These are phyloP conservation scores for Thera obeliscata DNA, from an alignment of 2,888 invertebrate genomes.

Conservation along the genomic window DNA sequence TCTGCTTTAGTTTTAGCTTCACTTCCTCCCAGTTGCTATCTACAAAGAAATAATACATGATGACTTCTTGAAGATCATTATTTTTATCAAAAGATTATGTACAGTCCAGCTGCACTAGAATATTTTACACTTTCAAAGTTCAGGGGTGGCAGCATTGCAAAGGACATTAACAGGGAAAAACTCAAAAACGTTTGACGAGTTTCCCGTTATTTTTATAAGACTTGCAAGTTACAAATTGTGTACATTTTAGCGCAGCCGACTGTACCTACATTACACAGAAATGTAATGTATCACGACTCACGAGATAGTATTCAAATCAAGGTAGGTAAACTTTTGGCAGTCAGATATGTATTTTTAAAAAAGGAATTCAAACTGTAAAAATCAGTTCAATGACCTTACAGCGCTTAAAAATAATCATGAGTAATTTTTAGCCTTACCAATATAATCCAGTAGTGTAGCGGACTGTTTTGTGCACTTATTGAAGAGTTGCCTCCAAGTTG, in stretches of 20 bases:
- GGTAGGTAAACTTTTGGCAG: background rate
- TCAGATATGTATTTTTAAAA: background rate
- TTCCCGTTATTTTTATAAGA: too few species aligned
- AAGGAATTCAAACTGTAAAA: background rate
- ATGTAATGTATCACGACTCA: too few species aligned
- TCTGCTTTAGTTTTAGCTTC: slow-evolving; percentile 66
- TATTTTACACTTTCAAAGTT: too few species aligned
- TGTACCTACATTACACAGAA: too few species aligned
- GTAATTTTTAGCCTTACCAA: slow-evolving; percentile 10
- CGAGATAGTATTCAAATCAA: too few species aligned
- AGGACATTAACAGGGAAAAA: too few species aligned
- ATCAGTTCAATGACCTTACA: background rate
- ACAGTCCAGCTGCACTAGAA: too few species aligned
- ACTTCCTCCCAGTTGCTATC: slow-evolving; percentile 71
- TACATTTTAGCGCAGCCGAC: too few species aligned
- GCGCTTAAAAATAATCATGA: slow-evolving; percentile 1
- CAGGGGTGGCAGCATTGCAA: too few species aligned
- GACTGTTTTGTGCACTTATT: slow-evolving; percentile 87
- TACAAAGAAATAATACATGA: slow-evolving; percentile 39
- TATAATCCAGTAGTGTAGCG: slow-evolving; percentile 85
- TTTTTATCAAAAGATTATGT: too few species aligned
- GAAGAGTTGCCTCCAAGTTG: slow-evolving; percentile 88
- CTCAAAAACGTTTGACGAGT: too few species aligned
- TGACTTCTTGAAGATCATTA: background rate
- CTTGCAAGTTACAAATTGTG: too few species aligned